A percentile compares a stretch with the other conserved stretches of the same genome.
Evolutionary conservation across 2,888 invertebrate genomes (phyloP).

Genomic region (Aricia artaxerxes): DNA sequence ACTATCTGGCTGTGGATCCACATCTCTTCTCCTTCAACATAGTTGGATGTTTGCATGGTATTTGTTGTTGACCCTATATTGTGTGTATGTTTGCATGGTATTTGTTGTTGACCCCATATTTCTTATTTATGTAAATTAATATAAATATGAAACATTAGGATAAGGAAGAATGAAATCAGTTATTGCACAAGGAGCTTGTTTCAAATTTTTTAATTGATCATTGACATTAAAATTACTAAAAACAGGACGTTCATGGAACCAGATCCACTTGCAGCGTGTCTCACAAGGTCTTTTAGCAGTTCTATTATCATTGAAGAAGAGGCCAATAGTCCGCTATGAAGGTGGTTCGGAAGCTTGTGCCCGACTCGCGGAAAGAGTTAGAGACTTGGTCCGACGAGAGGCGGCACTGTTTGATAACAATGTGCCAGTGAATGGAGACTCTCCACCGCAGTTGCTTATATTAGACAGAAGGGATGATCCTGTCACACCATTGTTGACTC

Average conservation of each 20-base stretch:
- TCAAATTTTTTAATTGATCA: too few relatives aligned
- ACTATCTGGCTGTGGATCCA: slow-evolving; percentile 95
- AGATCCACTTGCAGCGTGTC: slow-evolving; percentile 87
- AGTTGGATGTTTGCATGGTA: slow-evolving; percentile 84
- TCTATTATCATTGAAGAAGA: slow-evolving; percentile 93
- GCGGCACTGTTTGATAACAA: slow-evolving; percentile 92
- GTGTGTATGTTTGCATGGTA: too few relatives aligned
- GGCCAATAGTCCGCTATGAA: slow-evolving; percentile 94
- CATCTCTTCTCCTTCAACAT: slow-evolving; percentile 94
- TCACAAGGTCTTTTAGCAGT: slow-evolving; percentile 92
- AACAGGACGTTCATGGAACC: slow-evolving; percentile 87
- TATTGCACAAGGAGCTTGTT: too few relatives aligned
- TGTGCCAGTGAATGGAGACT: slow-evolving; percentile 88
- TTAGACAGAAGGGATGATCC: slow-evolving; percentile 97
- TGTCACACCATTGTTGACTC: slow-evolving; percentile 96
- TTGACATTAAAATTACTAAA: too few relatives aligned
- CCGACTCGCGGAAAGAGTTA: slow-evolving; percentile 90
- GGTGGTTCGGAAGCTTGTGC: slow-evolving; percentile 92
- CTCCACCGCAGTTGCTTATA: slow-evolving; percentile 91
- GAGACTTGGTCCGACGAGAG: slow-evolving; percentile 93
- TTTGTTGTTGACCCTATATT: not conserved
- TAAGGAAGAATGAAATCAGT: too few relatives aligned
- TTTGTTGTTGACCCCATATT: too few relatives aligned
- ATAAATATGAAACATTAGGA: too few relatives aligned
- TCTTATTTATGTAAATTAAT: too few relatives aligned